phyloP scores from a whole-genome alignment of 2,113 vertebrate species.

The Paraplagusia blochii region DNA sequence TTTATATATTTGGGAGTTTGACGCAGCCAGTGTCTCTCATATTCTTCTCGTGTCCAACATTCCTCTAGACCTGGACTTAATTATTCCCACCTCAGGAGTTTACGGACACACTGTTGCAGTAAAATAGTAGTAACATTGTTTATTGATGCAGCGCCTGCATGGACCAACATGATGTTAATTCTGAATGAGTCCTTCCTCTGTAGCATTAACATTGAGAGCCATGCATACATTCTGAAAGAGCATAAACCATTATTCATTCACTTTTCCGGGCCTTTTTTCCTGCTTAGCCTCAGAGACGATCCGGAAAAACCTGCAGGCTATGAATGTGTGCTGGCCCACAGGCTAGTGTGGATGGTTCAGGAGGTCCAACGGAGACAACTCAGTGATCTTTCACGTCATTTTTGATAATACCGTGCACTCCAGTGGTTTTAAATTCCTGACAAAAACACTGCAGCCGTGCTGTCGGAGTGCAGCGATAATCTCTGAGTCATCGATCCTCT shows the following conservation, averaged over 20 bases:
- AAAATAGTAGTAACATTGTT: neutral
- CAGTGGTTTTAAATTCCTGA: constrained; percentile 18
- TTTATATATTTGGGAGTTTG: too few species aligned
- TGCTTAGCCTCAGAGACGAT: constrained; percentile 13
- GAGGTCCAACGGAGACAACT: neutral
- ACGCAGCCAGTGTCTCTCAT: too few species aligned
- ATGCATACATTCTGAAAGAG: neutral
- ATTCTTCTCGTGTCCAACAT: too few species aligned
- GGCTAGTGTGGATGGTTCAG: neutral
- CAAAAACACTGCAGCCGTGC: neutral
- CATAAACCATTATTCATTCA: neutral
- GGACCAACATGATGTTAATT: neutral
- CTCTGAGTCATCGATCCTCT: constrained; percentile 13
- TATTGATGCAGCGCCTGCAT: neutral
- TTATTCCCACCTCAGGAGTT: too few species aligned
- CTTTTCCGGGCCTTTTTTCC: neutral
- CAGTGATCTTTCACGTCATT: constrained; percentile 15
- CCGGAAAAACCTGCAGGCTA: neutral
- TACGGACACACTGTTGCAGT: neutral
- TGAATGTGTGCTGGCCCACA: neutral
- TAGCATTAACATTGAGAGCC: neutral
- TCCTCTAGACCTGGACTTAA: too few species aligned
- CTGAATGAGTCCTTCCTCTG: neutral
- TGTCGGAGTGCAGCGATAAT: constrained; percentile 23
- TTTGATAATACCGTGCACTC: constrained; percentile 22